Percentiles rank a stretch among this genome's conserved stretches.
Evolutionary conservation across 2,113 vertebrate species (phyloP).

Genomic region (Macroglossus sobrinus): DNA sequence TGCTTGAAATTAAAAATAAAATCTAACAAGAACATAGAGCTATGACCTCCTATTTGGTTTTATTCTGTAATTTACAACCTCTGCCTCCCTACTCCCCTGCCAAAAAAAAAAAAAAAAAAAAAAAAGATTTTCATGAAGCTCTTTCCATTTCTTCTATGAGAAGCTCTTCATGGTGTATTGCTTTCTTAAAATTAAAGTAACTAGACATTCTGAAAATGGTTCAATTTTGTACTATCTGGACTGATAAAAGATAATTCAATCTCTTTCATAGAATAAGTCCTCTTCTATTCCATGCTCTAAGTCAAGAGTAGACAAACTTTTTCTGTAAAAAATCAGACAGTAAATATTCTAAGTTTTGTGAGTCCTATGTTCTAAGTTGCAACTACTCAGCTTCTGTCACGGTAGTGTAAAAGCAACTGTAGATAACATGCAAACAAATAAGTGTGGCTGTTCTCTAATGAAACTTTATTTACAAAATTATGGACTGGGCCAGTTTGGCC

Average conservation of each 20-base stretch:
- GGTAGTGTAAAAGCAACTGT: not conserved
- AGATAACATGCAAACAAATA: not conserved
- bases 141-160: not conserved
- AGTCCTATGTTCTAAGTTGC: not conserved
- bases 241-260: not conserved
- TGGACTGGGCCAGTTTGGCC: not conserved
- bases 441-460: not conserved
- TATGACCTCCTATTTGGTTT: not conserved
- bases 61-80: not conserved
- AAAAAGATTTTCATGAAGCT: not conserved
- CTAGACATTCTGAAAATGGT: not conserved
- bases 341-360: not conserved
- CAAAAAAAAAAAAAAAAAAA: too few relatives aligned
- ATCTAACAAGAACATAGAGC: not conserved
- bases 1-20: not conserved
- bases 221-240: not conserved
- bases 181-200: not conserved
- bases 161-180: not conserved
- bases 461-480: not conserved
- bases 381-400: not conserved
- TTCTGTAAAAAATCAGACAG: not conserved
- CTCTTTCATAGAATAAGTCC: not conserved
- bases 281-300: not conserved
- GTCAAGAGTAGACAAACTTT: not conserved
- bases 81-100: too few relatives aligned